Conservation (phyloP, 2,797 vertebrate genomes). For the Smutsia temminckii region DNA sequence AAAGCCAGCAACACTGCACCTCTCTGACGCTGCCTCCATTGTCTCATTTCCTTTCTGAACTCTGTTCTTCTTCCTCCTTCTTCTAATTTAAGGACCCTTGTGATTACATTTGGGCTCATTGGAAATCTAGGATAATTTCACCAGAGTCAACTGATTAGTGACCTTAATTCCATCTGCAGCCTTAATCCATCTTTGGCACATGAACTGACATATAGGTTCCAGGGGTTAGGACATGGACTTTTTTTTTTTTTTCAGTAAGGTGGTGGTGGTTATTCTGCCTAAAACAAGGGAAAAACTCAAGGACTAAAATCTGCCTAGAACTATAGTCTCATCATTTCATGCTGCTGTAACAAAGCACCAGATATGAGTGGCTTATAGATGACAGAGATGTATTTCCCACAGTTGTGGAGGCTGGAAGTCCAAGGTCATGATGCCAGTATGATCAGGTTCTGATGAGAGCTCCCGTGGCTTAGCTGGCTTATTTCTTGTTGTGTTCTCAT, state of each 20-base stretch:
- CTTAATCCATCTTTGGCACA: neutral
- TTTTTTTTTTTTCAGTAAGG: neutral
- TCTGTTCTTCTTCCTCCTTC: neutral
- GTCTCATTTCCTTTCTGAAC: neutral
- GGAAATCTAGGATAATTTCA: neutral
- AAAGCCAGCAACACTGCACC: neutral
- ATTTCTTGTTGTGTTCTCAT: neutral
- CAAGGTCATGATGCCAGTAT: neutral
- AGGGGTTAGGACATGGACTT: neutral
- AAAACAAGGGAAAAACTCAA: neutral
- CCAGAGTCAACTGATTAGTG: no score
- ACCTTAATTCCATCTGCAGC: neutral
- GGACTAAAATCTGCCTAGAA: neutral
- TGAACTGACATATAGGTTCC: neutral
- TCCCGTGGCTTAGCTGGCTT: neutral
- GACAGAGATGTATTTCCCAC: neutral
- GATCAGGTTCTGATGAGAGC: neutral
- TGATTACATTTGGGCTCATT: neutral
- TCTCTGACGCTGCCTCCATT: neutral
- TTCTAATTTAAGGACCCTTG: neutral
- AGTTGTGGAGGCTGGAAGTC: neutral
- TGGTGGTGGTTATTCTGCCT: neutral
- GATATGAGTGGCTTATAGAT: no score
- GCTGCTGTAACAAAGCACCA: neutral
- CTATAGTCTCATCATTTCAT: neutral